phyloP scores from a whole-genome alignment of 2,888 invertebrate species.

The Cremastinae sp. region DNA sequence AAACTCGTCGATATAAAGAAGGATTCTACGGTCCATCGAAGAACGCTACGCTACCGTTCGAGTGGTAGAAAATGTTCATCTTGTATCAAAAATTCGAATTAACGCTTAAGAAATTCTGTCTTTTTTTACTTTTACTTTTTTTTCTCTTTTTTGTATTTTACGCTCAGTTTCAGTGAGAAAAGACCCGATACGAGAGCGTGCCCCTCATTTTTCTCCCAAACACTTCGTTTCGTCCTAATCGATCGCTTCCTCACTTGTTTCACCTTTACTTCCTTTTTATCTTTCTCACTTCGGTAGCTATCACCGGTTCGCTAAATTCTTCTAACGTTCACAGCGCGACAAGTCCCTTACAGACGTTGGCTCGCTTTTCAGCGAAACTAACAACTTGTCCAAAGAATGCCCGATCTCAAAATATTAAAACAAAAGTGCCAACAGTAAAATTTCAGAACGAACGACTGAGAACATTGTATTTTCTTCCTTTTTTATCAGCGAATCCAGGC shows the following conservation, averaged over 20 bases:
- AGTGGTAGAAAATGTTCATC: conserved; percentile 76
- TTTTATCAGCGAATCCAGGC: conserved; percentile 56
- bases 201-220: conserved; percentile 57
- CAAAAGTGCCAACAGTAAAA: conserved; percentile 33
- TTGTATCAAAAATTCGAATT: conserved; percentile 77
- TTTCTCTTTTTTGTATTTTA: conserved; percentile 48
- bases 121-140: conserved; percentile 41
- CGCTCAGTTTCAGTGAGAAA: conserved; percentile 54
- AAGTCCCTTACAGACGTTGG: conserved; percentile 55
- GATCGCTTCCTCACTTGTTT: conserved; percentile 54
- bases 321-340: conserved; percentile 61
- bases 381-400: conserved; percentile 47
- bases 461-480: conserved; percentile 47
- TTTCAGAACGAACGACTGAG: conserved; percentile 62
- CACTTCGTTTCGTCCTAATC: conserved; percentile 49
- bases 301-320: conserved; percentile 49
- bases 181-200: conserved; percentile 71
- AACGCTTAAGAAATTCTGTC: conserved; percentile 68
- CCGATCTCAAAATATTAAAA: conserved; percentile 26
- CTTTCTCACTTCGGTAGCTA: conserved; percentile 46
- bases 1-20: conserved; percentile 57
- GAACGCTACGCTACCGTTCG: conserved; percentile 64
- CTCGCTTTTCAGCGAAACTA: conserved; percentile 28
- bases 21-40: conserved; percentile 64
- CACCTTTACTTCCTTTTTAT: conserved; percentile 40